Percentiles rank a stretch among this genome's conserved stretches.
These are phyloP conservation scores for Hydraecia micacea DNA, from an alignment of 2,888 invertebrate species.

Conservation along the genomic window DNA sequence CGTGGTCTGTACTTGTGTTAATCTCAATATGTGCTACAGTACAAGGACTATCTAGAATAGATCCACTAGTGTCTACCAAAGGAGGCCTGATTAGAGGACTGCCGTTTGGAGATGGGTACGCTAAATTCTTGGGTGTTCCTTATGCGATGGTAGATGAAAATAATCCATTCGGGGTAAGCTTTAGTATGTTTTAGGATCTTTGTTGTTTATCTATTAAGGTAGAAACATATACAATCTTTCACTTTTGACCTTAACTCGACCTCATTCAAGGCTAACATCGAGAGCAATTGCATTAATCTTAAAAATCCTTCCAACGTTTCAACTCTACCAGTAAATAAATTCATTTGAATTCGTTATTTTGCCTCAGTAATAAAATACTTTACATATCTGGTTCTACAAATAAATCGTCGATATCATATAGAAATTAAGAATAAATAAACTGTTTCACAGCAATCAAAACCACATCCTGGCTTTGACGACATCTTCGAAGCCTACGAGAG, in stretches of 20 bases:
- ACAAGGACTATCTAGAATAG: constrained; percentile 18
- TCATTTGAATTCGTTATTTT: neutral
- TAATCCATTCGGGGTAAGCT: constrained; percentile 49
- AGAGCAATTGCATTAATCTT: neutral
- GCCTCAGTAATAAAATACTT: too few species aligned
- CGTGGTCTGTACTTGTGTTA: constrained; percentile 18
- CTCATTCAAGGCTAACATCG: neutral
- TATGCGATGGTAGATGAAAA: constrained; percentile 43
- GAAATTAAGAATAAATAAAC: neutral
- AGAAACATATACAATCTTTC: neutral
- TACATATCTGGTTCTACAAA: neutral
- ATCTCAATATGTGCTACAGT: constrained; percentile 19
- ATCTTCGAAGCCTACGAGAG: constrained; percentile 64
- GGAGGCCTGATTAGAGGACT: constrained; percentile 17
- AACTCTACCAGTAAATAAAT: neutral
- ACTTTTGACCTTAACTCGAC: neutral
- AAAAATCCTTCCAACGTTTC: too few species aligned
- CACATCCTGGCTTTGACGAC: constrained; percentile 46
- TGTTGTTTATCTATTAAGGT: neutral
- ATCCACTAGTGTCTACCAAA: constrained; percentile 41
- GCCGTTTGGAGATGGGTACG: constrained; percentile 45
- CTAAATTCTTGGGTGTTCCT: constrained; percentile 50
- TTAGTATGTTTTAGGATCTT: neutral
- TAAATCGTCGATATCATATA: neutral
- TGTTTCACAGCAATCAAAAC: constrained; percentile 24